Evolutionary conservation across 2,888 invertebrate genomes (phyloP).

Genomic region (Dryocosmus kuriphilus): DNA sequence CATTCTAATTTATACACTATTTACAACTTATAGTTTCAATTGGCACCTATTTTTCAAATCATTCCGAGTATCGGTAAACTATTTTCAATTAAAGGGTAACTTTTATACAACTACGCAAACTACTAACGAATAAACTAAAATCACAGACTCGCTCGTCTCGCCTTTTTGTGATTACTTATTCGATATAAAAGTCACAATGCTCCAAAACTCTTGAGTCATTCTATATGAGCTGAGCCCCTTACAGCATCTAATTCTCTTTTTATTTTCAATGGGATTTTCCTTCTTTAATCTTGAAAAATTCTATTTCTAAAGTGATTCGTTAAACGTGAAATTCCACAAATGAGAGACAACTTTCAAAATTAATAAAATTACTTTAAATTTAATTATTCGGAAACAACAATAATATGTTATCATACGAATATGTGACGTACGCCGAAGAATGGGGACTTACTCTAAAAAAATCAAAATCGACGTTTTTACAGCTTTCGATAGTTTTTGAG

Average conservation of each 20-base stretch:
- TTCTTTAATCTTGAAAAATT: not conserved
- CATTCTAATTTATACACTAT: slow-evolving; percentile 55
- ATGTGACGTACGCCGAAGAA: too few species aligned
- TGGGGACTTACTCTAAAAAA: too few species aligned
- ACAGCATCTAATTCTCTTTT: slow-evolving; percentile 5
- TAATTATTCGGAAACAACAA: not conserved
- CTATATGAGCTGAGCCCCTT: not conserved
- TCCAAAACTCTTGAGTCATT: not conserved
- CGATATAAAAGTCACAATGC: slow-evolving; percentile 9
- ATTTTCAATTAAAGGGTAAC: slow-evolving; percentile 17
- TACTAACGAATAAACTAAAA: slow-evolving; percentile 63
- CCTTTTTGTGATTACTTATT: slow-evolving; percentile 24
- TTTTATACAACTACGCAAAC: slow-evolving; percentile 36
- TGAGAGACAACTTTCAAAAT: not conserved
- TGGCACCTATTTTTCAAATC: slow-evolving; percentile 50
- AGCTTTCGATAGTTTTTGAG: too few species aligned
- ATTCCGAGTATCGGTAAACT: not conserved
- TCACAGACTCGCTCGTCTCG: slow-evolving; percentile 61
- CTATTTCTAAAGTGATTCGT: not conserved
- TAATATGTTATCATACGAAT: too few species aligned
- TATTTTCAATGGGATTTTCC: not conserved
- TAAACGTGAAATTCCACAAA: not conserved
- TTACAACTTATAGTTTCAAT: slow-evolving; percentile 54
- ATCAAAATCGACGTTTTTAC: too few species aligned
- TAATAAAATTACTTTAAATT: not conserved